These are phyloP conservation scores for Trachymyrmex septentrionalis DNA, from an alignment of 1,140 invertebrate genomes.

Conservation along the genomic window DNA sequence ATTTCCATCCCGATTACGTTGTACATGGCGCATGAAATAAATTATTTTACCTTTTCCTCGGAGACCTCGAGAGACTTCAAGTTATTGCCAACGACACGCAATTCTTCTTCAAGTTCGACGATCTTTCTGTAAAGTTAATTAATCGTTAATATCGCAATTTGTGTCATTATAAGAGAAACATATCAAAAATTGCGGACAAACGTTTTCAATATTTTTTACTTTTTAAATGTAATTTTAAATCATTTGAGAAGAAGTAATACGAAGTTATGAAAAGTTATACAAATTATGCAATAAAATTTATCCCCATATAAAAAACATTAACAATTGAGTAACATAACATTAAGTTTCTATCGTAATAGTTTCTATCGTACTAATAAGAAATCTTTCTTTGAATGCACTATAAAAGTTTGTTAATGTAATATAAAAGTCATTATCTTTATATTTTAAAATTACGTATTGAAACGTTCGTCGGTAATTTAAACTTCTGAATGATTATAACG, in stretches of 20 bases:
- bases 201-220: conserved; percentile 14
- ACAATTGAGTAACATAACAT: no score
- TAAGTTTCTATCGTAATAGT: neutral
- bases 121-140: conserved; percentile 95
- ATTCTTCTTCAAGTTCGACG: conserved; percentile 99
- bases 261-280: neutral
- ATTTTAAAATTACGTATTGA: neutral
- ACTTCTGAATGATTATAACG: neutral
- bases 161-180: neutral
- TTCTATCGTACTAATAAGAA: neutral
- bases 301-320: neutral
- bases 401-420: neutral
- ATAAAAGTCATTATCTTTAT: neutral
- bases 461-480: conserved; percentile 13
- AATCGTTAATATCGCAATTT: conserved; percentile 30
- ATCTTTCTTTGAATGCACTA: neutral
- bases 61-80: conserved; percentile 99
- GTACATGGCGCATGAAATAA: conserved; percentile 35
- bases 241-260: neutral
- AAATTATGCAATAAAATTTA: neutral
- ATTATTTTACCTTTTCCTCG: conserved; percentile 97
- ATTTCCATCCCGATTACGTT: conserved; percentile 35
- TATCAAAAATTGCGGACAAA: conserved; percentile 17
- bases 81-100: conserved; percentile 99
- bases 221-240: neutral